Base-by-base conservation (phyloP, 2,888 invertebrate genomes). In the Fragum sueziense region DNA sequence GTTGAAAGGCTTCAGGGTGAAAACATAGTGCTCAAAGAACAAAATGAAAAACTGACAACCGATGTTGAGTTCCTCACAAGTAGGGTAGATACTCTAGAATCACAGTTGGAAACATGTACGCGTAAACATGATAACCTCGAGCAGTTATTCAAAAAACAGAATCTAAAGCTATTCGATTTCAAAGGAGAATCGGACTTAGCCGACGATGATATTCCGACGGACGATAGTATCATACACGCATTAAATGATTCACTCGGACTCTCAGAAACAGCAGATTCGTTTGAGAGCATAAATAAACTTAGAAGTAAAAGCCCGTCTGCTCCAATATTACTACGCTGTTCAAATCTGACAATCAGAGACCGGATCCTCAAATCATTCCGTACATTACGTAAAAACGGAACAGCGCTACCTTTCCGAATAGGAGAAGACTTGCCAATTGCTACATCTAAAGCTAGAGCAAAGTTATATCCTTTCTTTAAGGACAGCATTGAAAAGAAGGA, bases 391-490 rank as follows among this genome's bases (percentile, higher is more conserved):
- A 51, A 37, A 41, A 11, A 65, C 6, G 27, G 9, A 20, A 37
- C 14, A 20, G 11, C 6, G 9, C 2, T 34, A 17, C 33, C 31
- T 7, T 11, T 68, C 22, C 68, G 68, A 2, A 27, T 68, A 22
- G 34, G 25, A 2, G 68, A 68, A 37, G 68, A 68, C 17, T 37
- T 68, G 20, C 68, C 68, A 41, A n/a, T 37, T 22, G 27, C 22
- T 7, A 37, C 37, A 4, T 14, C 37, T 3, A 68, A 68, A 25
- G n/a, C 68, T 37, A 34, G 68, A 27, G 11, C 41, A 20, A 25
- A 37, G n/a, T 41, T 68, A 9, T 68, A 22, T 27, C 68, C 68
- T 9, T 68, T 68, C 37, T 41, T 68, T 17, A 34, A 37, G 14
- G 34, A 34, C 3, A 25, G 41, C 25, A 37, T 37, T 41, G 41